Evolutionary conservation across 2,888 invertebrate species (phyloP), one percentile per base, ranked within the genome.

Genomic region (Heterodera filipjevi): DNA sequence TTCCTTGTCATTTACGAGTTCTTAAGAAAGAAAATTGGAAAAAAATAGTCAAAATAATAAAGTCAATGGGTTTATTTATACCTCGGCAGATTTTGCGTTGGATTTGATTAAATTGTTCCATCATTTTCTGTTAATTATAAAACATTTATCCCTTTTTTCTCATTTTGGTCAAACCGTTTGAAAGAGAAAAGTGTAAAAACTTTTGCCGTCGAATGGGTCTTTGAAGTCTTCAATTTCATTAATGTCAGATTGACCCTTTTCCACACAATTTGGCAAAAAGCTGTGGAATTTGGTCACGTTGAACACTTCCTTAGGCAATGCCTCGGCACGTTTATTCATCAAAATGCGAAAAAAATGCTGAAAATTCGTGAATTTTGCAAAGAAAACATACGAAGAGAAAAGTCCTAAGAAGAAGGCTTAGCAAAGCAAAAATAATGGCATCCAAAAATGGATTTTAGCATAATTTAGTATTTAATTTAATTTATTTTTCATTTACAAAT

Each of bases 1-100:
- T 8, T 59, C 59, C 5, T 27, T 27, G 27, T 78, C 27, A 30
- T 74, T 32, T n/a, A 64, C 53, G n/a, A 76, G 22, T 32, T 77
- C 77, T 77, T 3, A 53, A 53, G 22, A 74, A 74, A 14, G 16
- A n/a, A 59, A 59, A 27, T 10, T 0, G n/a, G n/a, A 59, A 27
- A 5, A n/a, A 27, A 59, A 59, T 0, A 8, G n/a, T n/a, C 8
- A 59, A 59, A 59, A 27, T 59, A 27, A 6, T 53, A 27, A 59
- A n/a, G n/a, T n/a, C n/a, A n/a, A n/a, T n/a, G n/a, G n/a, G n/a
- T 59, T 59, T 27, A 22, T 59, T 27, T 27, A 59, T 59, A 59
- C 59, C 59, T 27, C 59, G 59, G 27, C 59, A 59, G 8, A n/a
- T 27, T n/a, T n/a, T 27, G 3, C 22, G 1, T 2, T 3, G 8